A percentile compares a stretch with the other conserved stretches of the same genome.
These are phyloP conservation scores for Drosophila maculinotata DNA, from an alignment of 2,888 invertebrate species.

Conservation along the genomic window DNA sequence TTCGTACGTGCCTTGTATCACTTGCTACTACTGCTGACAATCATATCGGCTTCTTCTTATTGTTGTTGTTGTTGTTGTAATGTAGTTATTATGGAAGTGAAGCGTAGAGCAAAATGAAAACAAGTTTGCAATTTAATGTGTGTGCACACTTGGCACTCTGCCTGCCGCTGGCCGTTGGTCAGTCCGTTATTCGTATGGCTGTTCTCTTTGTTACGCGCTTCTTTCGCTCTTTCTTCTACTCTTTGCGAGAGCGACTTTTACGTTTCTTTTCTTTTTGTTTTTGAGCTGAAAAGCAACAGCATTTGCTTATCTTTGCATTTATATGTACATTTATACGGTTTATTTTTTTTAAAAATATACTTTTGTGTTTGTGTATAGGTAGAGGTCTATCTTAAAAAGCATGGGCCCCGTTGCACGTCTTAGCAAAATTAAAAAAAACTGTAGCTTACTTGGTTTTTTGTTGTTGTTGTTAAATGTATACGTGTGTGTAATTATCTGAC, in stretches of 20 bases:
- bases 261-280: slow-evolving; percentile 26
- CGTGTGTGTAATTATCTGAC: slow-evolving; percentile 47
- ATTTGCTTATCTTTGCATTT: slow-evolving; percentile 43
- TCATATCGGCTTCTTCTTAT: slow-evolving; percentile 40
- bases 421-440: slow-evolving; percentile 52
- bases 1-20: slow-evolving; percentile 82
- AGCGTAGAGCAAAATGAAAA: slow-evolving; percentile 65
- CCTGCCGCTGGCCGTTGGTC: slow-evolving; percentile 53
- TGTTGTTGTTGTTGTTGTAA: slow-evolving; percentile 51
- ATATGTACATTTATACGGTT: slow-evolving; percentile 12
- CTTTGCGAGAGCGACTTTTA: slow-evolving; percentile 23
- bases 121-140: slow-evolving; percentile 78
- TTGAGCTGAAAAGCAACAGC: slow-evolving; percentile 28
- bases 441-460: slow-evolving; percentile 65
- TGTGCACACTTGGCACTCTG: slow-evolving; percentile 76
- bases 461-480: slow-evolving; percentile 36
- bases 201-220: slow-evolving; percentile 31
- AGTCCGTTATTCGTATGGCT: slow-evolving; percentile 55
- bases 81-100: slow-evolving; percentile 65
- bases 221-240: slow-evolving; percentile 5
- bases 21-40: slow-evolving; percentile 55
- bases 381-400: slow-evolving; percentile 43
- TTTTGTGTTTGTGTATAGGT: slow-evolving; percentile 39
- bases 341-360: slow-evolving; percentile 15
- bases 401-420: slow-evolving; percentile 64